Evolutionary conservation across 1,140 invertebrate species (phyloP), one percentile per base, ranked within the genome.

Genomic region (Paraescarpia echinospica): DNA sequence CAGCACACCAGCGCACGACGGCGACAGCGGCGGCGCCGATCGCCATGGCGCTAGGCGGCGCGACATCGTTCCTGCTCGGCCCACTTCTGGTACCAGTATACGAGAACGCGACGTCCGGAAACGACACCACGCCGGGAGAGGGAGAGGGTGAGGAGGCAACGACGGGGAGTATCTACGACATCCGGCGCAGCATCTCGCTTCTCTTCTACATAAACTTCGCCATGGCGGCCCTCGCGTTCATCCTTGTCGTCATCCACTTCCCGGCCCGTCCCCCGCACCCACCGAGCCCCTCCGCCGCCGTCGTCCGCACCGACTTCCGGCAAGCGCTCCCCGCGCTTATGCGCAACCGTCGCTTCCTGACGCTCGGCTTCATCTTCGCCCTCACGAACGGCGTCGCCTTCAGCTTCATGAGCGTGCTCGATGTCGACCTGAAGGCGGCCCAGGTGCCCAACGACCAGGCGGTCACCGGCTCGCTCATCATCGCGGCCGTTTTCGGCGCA

Each of bases 161-260:
- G 59, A 12, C 9, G 59, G 59, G 27, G 2, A 31, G 27, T 90
- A 22, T 41, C 27, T 12, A 90, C 34, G 34, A 34, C 90, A 41
- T 90, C 34, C 33, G 35, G 18, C 22, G 27, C 35, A 34, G 90
- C 90, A 90, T 90, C 90, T 41, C 33, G 35, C 33, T 90, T 2
- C 31, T 90, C 9, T 22, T 90, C 34, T 90, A 90, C 90, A n/a
- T 41, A 9, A 48, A 92, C 34, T 35, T 51, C 33, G 91, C 91
- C 14, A 4, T 34, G 91, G 91, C 91, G 9, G 91, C 33, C 34
- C 22, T 92, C 12, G 33, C 48, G 6, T 89, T 94, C 89, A 14
- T 35, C 31, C 48, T 93, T 31, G 33, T 91, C 51, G 59, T 94
- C 92, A 34, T 95, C 94, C 89, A 92, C 33, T 89, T 92, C 34